A percentile compares a stretch with the other conserved stretches of the same genome.
Evolutionary conservation across 1,140 invertebrate species (phyloP).

Genomic region (Sipha flava): DNA sequence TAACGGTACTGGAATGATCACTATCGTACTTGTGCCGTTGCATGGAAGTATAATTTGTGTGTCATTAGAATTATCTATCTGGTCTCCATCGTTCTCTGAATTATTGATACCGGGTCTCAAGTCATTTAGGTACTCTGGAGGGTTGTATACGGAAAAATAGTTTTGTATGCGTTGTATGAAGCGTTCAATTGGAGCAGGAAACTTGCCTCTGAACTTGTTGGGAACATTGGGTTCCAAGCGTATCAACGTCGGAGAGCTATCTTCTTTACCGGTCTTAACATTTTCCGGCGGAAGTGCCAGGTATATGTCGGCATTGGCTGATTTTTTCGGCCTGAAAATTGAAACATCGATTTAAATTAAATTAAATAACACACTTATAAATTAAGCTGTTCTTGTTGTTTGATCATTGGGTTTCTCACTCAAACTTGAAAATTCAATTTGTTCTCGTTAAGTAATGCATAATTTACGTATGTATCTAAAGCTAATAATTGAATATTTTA

Average conservation of each 20-base stretch:
- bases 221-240: background rate
- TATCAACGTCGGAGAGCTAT: background rate
- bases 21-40: conserved; percentile 18
- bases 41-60: background rate
- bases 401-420: background rate
- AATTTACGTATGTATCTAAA: background rate
- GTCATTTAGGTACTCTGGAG: conserved; percentile 35
- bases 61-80: background rate
- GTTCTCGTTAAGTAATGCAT: background rate
- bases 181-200: conserved; percentile 39
- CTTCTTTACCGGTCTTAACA: background rate
- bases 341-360: background rate
- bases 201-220: conserved; percentile 31
- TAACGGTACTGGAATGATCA: conserved; percentile 7
- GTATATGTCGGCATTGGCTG: background rate
- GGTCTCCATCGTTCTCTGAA: background rate
- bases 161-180: conserved; percentile 41
- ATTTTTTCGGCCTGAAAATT: conserved; percentile 1
- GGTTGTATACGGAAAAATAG: conserved; percentile 40
- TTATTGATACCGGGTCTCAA: conserved; percentile 4
- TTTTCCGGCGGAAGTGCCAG: background rate
- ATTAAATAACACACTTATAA: background rate
- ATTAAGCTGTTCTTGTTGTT: too few species aligned
- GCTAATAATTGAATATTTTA: background rate
- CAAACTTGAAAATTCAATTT: background rate